Conservation (phyloP, 1,140 invertebrate species). For the Drosophila virilis region DNA sequence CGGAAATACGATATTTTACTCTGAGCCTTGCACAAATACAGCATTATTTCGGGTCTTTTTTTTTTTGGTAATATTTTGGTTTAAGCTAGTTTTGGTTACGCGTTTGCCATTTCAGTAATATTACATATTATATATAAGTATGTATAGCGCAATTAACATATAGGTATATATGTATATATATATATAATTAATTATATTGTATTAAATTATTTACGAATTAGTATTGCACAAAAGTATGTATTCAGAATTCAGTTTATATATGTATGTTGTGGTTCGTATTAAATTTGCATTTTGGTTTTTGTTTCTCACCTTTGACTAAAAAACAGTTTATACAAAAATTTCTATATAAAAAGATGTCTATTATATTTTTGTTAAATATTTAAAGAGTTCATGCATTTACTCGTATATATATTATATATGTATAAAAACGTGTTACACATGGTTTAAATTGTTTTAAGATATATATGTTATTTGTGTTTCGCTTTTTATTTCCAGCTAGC, state of each 20-base stretch:
- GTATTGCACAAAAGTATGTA: slow-evolving; percentile 78
- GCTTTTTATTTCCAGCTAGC: slow-evolving; percentile 26
- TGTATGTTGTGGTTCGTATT: slow-evolving; percentile 36
- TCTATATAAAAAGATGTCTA: slow-evolving; percentile 78
- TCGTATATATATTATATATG: slow-evolving; percentile 34
- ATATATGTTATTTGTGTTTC: slow-evolving; percentile 24
- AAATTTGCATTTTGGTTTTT: slow-evolving; percentile 7
- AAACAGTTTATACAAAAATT: slow-evolving; percentile 80
- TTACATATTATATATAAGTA: slow-evolving; percentile 24
- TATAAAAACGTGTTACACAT: slow-evolving; percentile 44
- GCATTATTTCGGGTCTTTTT: slow-evolving; percentile 3
- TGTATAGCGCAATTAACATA: slow-evolving; percentile 58
- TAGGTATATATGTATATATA: slow-evolving; percentile 11
- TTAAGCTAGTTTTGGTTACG: slow-evolving; percentile 74
- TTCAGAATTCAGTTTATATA: slow-evolving; percentile 45
- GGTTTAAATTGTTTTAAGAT: slow-evolving; percentile 7
- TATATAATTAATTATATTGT: slow-evolving; percentile 51
- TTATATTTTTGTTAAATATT: slow-evolving; percentile 64
- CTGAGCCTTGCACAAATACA: slow-evolving; percentile 13
- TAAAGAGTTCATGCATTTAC: slow-evolving; percentile 53
- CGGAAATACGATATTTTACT: slow-evolving; percentile 23
- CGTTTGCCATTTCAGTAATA: slow-evolving; percentile 57
- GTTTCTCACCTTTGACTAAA: slow-evolving; percentile 52
- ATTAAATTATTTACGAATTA: slow-evolving; percentile 64
- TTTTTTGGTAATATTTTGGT: slow-evolving; percentile 47